These are phyloP conservation scores for Sapayoa aenigma DNA, from an alignment of 2,113 vertebrate genomes.

Conservation along the genomic window DNA sequence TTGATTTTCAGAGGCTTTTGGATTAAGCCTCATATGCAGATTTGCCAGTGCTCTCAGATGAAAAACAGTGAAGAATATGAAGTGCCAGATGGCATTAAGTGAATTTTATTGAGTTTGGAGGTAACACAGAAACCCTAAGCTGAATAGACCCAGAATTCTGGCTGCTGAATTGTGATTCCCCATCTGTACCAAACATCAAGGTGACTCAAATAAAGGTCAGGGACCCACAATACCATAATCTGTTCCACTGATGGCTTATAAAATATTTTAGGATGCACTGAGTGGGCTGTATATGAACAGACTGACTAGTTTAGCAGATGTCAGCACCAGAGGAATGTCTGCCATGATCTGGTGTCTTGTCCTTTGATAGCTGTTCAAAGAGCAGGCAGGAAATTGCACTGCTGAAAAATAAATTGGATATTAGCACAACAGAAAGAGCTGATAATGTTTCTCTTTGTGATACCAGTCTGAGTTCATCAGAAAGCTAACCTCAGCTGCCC, in stretches of 20 bases:
- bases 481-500: not conserved
- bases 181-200: constrained; percentile 36
- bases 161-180: constrained; percentile 8
- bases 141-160: constrained; percentile 23
- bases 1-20: constrained; percentile 12
- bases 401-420: constrained; percentile 47
- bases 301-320: constrained; percentile 59
- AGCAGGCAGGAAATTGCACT: constrained; percentile 59
- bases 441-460: constrained; percentile 26
- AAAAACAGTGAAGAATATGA: not conserved
- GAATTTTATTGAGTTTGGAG: constrained; percentile 14
- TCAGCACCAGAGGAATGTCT: constrained; percentile 43
- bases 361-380: constrained; percentile 57
- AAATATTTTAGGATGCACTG: constrained; percentile 54
- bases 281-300: constrained; percentile 50
- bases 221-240: not conserved
- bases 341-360: constrained; percentile 49
- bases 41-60: not conserved
- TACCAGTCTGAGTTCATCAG: not conserved
- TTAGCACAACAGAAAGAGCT: constrained; percentile 4
- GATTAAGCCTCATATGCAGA: not conserved
- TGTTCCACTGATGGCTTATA: constrained; percentile 31
- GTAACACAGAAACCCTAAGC: not conserved
- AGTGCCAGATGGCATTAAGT: constrained; percentile 20
- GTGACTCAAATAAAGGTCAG: constrained; percentile 47